A percentile compares a stretch with the other conserved stretches of the same genome.
phyloP scores from a whole-genome alignment of 2,888 invertebrate species.

The Icerya purchasi region DNA sequence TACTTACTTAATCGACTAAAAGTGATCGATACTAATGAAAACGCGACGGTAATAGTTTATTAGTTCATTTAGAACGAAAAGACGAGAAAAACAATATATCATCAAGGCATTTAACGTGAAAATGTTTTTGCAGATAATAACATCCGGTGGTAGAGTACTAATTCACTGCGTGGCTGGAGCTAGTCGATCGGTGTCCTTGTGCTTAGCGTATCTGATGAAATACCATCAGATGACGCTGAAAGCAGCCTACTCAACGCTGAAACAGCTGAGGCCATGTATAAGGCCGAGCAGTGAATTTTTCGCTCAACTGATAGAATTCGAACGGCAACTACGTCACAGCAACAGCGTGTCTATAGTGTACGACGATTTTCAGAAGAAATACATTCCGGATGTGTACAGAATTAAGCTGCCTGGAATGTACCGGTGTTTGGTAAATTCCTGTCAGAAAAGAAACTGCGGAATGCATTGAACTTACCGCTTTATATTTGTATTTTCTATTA shows the following conservation, averaged over 20 bases:
- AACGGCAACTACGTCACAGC: constrained; percentile 33
- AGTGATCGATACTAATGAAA: too few relatives aligned
- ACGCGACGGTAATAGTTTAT: too few relatives aligned
- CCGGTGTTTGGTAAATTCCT: constrained; percentile 8
- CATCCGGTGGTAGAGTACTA: constrained; percentile 45
- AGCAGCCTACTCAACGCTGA: constrained; percentile 56
- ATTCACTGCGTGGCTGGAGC: constrained; percentile 84
- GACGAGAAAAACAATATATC: too few relatives aligned
- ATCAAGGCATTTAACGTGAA: too few relatives aligned
- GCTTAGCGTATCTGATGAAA: constrained; percentile 76
- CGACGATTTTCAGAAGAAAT: background rate
- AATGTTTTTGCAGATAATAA: constrained; percentile 36
- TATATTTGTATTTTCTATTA: too few relatives aligned
- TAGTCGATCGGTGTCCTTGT: constrained; percentile 62
- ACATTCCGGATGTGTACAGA: constrained; percentile 11
- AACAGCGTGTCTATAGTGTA: constrained; percentile 5
- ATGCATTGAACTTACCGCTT: too few relatives aligned
- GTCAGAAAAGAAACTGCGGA: constrained; percentile 9
- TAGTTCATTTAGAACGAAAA: too few relatives aligned
- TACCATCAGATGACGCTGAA: constrained; percentile 52
- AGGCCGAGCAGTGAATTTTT: constrained; percentile 82
- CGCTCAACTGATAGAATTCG: constrained; percentile 66
- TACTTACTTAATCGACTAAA: too few relatives aligned
- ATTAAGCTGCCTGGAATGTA: constrained; percentile 3
- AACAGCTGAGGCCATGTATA: constrained; percentile 50